Base-by-base conservation (phyloP, 2,113 vertebrate species). In the Scatophagus argus region DNA sequence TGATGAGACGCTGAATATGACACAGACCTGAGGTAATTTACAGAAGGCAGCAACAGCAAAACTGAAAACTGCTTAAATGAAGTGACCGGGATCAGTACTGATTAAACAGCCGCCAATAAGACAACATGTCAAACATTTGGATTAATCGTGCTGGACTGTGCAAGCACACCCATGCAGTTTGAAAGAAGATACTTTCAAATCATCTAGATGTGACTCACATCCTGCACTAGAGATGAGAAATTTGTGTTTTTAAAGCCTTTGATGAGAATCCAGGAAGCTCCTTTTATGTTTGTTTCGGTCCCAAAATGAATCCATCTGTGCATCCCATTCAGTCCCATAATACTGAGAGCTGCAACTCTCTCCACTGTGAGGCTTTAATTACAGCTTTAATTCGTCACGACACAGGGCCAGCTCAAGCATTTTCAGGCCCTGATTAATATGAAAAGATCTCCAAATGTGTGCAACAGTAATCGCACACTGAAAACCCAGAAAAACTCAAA, bases 221-320 rank as follows among this genome's bases (percentile, higher is more conserved):
- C 77, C 69, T 69, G 72, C 34, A 39, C 41, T 52, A n/a, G 12
- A 55, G 60, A 66, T 17, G 29, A 66, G 17, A 74, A 27, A 62
- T 60, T 29, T 44, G 60, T 36, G 54, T 23, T 49, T 62, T 55
- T 23, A 78, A 83, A 71, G 32, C 36, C 39, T 51, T 55, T 77
- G 56, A 74, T 63, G 39, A 67, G 69, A 82, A 55, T 62, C 61
- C 43, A 68, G 69, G 74, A 68, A 59, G 74, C 23, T 62, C 7
- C 25, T 76, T 86, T 80, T 44, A 47, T 79, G 46, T 61, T 52
- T 72, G 16, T 74, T 85, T 74, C 58, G 65, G 77, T 80, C 43
- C 44, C 39, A 80, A 36, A 87, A 84, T 72, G 77, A 75, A 55
- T 49, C 82, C 86, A 84, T 88, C 66, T 86, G 85, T 68, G 68